phyloP scores from a whole-genome alignment of 2,797 vertebrate genomes.

The Cuculus canorus region DNA sequence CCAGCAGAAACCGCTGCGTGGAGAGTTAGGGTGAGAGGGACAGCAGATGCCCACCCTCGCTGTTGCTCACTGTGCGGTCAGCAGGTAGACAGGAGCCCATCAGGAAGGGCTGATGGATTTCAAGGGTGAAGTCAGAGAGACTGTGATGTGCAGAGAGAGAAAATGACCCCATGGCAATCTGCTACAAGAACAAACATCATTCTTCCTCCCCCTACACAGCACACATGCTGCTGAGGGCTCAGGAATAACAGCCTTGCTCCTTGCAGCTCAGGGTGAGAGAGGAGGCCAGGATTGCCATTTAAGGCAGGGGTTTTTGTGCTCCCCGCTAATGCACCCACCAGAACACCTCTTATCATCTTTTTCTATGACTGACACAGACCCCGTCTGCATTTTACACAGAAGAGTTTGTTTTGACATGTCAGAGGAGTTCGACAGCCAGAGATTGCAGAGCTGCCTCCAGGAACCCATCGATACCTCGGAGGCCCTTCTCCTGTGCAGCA shows the following conservation, averaged over 20 bases:
- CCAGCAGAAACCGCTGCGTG: fast-evolving
- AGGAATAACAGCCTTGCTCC: not conserved
- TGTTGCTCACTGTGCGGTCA: fast-evolving
- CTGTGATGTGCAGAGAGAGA: not conserved
- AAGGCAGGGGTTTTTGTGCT: not conserved
- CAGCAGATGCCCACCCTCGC: not conserved
- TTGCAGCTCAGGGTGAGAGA: not conserved
- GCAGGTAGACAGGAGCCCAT: not conserved
- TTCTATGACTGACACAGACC: not conserved
- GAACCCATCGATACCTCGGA: not conserved
- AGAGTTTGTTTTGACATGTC: not conserved
- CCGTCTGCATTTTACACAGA: not conserved
- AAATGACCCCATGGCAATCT: not conserved
- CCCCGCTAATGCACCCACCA: not conserved
- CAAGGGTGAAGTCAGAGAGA: not conserved
- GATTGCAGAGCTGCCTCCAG: not conserved
- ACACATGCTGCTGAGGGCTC: fast-evolving
- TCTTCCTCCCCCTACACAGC: not conserved
- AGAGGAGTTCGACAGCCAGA: not conserved
- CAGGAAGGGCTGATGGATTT: not conserved
- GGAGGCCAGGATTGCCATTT: not conserved
- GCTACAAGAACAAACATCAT: not conserved
- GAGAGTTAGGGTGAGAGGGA: fast-evolving
- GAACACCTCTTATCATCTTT: not conserved
- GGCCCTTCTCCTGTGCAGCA: not conserved